Conservation (phyloP, 2,113 vertebrate species). For the Ciconia maguari region DNA sequence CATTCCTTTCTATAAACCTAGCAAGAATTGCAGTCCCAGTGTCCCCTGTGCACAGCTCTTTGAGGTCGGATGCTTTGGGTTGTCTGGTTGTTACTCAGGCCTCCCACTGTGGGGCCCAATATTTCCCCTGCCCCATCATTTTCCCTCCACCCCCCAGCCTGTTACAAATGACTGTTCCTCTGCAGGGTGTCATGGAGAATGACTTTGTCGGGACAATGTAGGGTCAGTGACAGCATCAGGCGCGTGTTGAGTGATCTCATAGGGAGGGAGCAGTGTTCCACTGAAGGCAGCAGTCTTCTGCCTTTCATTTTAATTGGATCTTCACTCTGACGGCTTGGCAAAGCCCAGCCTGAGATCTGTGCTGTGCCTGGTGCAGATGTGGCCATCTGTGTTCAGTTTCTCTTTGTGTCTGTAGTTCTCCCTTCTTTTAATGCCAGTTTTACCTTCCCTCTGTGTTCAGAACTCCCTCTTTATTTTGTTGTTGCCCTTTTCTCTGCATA, state of each 20-base stretch:
- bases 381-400: neutral
- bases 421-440: neutral
- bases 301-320: conserved; percentile 31
- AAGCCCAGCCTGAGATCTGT: neutral
- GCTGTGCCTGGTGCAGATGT: neutral
- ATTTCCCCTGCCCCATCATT: conserved; percentile 29
- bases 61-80: conserved; percentile 33
- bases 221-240: conserved; percentile 45
- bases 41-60: conserved; percentile 18
- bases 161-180: conserved; percentile 27
- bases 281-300: conserved; percentile 41
- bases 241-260: conserved; percentile 34
- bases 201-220: conserved; percentile 15
- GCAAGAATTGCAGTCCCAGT: neutral
- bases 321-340: neutral
- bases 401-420: neutral
- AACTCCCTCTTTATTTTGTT: neutral
- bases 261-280: neutral
- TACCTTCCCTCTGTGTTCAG: neutral
- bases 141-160: neutral
- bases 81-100: conserved; percentile 24
- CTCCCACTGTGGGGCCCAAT: neutral
- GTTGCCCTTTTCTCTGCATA: neutral
- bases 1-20: conserved; percentile 52
- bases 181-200: neutral